These are phyloP conservation scores for Pogonognathellus flavescens DNA, from an alignment of 1,140 invertebrate genomes.

Conservation along the genomic window DNA sequence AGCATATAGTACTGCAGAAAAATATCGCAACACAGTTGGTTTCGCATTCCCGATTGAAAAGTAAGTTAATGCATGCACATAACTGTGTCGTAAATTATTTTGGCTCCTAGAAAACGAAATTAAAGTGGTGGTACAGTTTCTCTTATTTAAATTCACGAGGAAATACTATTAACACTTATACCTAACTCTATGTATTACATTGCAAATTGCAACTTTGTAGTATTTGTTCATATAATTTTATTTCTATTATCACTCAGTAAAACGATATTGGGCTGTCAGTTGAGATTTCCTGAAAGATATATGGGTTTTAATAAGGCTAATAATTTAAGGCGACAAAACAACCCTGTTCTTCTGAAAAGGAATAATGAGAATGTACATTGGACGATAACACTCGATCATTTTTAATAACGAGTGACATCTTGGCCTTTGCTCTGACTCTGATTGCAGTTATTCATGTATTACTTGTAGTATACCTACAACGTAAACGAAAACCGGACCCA, in stretches of 20 bases:
- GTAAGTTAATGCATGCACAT: background rate
- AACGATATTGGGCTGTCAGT: conserved; percentile 10
- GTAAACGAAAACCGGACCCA: background rate
- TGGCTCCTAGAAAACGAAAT: background rate
- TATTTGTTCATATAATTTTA: conserved; percentile 13
- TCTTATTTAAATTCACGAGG: background rate
- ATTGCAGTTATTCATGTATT: background rate
- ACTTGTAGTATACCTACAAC: no score
- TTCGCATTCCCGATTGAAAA: background rate
- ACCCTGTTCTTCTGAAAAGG: conserved; percentile 6
- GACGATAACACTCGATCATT: background rate
- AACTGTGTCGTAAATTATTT: background rate
- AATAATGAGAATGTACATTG: conserved; percentile 33
- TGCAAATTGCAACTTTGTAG: background rate
- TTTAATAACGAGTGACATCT: conserved; percentile 25
- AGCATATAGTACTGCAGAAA: no score
- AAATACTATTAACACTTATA: no score
- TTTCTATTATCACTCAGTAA: conserved; percentile 10
- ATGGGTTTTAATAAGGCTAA: conserved; percentile 35
- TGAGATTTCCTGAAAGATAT: conserved; percentile 28
- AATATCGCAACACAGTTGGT: background rate
- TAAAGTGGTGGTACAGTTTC: background rate
- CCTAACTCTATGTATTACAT: no score
- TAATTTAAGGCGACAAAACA: conserved; percentile 23
- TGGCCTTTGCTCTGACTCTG: conserved; percentile 29